These are phyloP conservation scores for Okapia johnstoni DNA, from an alignment of 2,113 vertebrate genomes.

Conservation along the genomic window DNA sequence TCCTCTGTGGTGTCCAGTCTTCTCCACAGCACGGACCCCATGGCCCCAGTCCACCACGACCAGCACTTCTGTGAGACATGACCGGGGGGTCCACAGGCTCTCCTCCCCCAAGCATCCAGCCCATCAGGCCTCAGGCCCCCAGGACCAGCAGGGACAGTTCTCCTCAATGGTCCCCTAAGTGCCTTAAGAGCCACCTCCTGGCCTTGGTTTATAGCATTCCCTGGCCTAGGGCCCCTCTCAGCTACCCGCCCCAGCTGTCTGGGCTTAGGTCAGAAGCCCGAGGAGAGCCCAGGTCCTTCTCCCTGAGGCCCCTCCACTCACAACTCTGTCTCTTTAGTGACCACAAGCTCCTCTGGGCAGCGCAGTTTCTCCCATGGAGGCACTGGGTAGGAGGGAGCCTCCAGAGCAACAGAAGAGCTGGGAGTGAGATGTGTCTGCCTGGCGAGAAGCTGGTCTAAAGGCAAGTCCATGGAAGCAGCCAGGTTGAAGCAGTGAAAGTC, in stretches of 20 bases:
- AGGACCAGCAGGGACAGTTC: neutral
- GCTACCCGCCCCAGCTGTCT: neutral
- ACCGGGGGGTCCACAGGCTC: neutral
- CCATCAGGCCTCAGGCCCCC: neutral
- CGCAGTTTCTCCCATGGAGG: neutral
- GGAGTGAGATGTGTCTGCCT: neutral
- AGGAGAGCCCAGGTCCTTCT: too few species aligned
- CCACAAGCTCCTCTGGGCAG: neutral
- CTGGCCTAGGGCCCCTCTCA: neutral
- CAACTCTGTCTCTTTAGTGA: neutral
- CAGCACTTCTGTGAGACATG: too few species aligned
- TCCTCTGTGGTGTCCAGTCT: neutral
- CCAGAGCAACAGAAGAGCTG: neutral
- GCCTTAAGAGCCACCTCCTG: neutral
- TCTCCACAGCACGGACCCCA: too few species aligned
- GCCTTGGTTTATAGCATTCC: neutral
- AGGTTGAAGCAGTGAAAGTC: neutral
- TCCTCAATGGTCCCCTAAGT: neutral
- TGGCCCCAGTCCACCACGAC: accelerated
- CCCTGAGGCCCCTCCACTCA: neutral
- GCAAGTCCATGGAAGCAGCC: neutral
- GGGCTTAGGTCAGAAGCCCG: neutral
- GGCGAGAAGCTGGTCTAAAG: neutral
- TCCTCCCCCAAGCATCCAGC: neutral
- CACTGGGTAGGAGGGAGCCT: neutral